Percentiles rank a stretch among this genome's conserved stretches.
phyloP scores from a whole-genome alignment of 2,113 vertebrate genomes.

The Silurus glanis region DNA sequence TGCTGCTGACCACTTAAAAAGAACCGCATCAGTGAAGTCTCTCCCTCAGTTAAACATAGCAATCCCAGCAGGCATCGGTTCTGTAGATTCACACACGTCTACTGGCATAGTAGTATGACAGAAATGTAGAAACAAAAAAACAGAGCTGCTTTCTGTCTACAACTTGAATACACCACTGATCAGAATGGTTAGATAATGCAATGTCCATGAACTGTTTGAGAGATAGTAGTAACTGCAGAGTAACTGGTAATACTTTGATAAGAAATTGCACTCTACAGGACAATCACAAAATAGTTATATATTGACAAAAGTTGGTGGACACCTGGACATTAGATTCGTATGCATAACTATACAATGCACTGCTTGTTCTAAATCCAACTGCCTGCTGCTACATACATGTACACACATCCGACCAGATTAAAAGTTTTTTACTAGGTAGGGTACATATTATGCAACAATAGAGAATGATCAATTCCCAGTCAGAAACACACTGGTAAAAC shows the following conservation, averaged over 20 bases:
- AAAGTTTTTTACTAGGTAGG: too few species aligned
- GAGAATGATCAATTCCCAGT: background rate
- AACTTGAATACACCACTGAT: background rate
- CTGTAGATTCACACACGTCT: background rate
- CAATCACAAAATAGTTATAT: background rate
- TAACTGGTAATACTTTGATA: background rate
- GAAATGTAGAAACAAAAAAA: background rate
- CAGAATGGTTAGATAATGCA: background rate
- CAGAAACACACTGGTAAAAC: background rate
- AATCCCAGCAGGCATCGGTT: background rate
- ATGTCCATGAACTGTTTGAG: conserved; percentile 2
- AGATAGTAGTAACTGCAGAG: background rate
- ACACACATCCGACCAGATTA: background rate
- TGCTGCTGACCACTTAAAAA: background rate
- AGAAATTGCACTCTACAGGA: background rate
- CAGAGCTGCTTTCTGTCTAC: background rate
- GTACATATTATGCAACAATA: background rate
- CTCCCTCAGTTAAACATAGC: background rate
- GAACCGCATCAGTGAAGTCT: background rate
- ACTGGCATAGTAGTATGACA: background rate
- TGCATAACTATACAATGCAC: too few species aligned
- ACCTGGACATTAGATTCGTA: too few species aligned
- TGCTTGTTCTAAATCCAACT: background rate
- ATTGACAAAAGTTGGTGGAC: too few species aligned
- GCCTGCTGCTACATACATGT: background rate